Base-by-base conservation (phyloP, 2,797 vertebrate genomes). In the Lacerta agilis region DNA sequence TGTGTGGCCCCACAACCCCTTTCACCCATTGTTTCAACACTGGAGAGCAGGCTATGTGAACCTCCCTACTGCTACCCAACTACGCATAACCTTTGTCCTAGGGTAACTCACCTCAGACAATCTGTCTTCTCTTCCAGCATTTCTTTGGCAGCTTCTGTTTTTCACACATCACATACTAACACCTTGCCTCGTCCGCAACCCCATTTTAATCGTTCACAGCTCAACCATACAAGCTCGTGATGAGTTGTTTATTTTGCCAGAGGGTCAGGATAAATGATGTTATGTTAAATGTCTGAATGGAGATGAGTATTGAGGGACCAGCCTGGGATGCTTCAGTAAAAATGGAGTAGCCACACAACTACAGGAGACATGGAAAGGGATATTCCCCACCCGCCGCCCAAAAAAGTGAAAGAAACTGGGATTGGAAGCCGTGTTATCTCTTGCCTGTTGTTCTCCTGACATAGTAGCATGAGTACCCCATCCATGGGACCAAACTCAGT, bases 401-500 rank as follows among this genome's bases (percentile, higher is more conserved):
- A 1, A 27, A 79, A 91, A 55, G 38, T 0, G 85, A 45, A 4
- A 55, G 43, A 75, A 61, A 92, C n/a, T 0, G 1, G 10, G 27
- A 69, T 13, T 75, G 38, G 45, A 27, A 66, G 18, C 17, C 55
- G 80, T 8, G 29, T 58, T 2, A 0, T 43, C 73, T 25, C 79
- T 86, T 0, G 0, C 69, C 15, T 45, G 3, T 38, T 5, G 7
- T 67, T 72, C 10, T 92, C 36, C 83, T 90, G 29, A 29, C 27
- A 45, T 18, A 64, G 82, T 33, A 85, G 20, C 0, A 0, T 41
- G 77, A 45, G 27, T 0, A 43, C 43, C 86, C 45, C 7, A 55
- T 76, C 9, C 0, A 6, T 29, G 80, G 58, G 87, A n/a, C 55
- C n/a, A 88, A 4, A 0, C 0, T 87, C 76, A 25, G 1, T 72